These are phyloP conservation scores for Coboldia fuscipes DNA, from an alignment of 1,140 invertebrate species.

Conservation along the genomic window DNA sequence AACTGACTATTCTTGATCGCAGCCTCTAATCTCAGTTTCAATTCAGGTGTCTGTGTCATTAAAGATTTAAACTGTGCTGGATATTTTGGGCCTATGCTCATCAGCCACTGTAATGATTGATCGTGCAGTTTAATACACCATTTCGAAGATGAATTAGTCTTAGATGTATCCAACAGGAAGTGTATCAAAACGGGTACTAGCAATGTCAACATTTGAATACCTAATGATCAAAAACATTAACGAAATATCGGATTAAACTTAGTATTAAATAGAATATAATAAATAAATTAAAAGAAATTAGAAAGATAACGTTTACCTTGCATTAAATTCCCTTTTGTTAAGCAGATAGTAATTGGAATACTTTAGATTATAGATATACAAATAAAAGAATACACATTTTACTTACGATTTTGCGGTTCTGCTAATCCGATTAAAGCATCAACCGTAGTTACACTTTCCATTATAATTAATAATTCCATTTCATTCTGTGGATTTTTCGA, in stretches of 20 bases:
- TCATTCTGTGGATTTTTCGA: constrained; percentile 34
- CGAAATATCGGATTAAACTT: too few relatives aligned
- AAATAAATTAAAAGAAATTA: too few relatives aligned
- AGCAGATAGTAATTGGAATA: too few relatives aligned
- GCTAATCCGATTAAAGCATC: constrained; percentile 53
- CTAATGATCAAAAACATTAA: too few relatives aligned
- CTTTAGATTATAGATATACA: background rate
- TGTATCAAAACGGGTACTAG: constrained; percentile 75
- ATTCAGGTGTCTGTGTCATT: constrained; percentile 58
- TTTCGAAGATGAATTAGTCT: constrained; percentile 34
- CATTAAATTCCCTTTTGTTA: constrained; percentile 10
- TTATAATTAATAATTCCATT: constrained; percentile 34
- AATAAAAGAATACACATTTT: constrained; percentile 5
- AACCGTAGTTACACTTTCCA: constrained; percentile 44
- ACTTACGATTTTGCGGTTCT: constrained; percentile 57
- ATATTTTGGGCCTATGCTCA: constrained; percentile 77
- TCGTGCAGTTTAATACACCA: constrained; percentile 55
- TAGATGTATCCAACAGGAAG: constrained; percentile 49
- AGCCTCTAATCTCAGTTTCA: constrained; percentile 62
- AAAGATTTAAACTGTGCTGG: constrained; percentile 82
- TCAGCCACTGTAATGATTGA: constrained; percentile 66
- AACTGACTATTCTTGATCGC: constrained; percentile 61
- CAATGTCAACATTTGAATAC: constrained; percentile 69
- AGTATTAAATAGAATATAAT: too few relatives aligned
- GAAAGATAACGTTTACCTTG: constrained; percentile 14